phyloP scores from a whole-genome alignment of 2,113 vertebrate genomes.

The Dipodomys spectabilis region DNA sequence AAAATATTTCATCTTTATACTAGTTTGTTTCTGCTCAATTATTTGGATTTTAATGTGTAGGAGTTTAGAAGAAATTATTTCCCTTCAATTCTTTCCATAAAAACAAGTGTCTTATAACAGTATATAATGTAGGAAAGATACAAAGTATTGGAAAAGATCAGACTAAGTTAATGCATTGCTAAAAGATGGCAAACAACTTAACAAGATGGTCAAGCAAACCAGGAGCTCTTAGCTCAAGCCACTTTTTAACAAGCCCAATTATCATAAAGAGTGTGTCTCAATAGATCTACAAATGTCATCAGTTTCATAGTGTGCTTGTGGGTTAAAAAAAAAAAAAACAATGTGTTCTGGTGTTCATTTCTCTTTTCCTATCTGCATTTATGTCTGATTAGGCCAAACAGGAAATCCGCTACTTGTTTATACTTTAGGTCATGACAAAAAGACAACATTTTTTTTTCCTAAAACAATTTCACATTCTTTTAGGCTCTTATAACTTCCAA shows the following conservation, averaged over 20 bases:
- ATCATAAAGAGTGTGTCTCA: constrained; percentile 33
- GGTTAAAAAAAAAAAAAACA: neutral
- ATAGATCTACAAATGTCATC: constrained; percentile 16
- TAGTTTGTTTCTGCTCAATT: neutral
- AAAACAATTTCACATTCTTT: constrained; percentile 64
- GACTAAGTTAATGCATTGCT: neutral
- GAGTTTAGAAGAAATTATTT: constrained; percentile 1
- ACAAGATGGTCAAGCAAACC: neutral
- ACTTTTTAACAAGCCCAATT: constrained; percentile 12
- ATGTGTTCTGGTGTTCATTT: constrained; percentile 60
- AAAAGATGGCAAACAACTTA: neutral
- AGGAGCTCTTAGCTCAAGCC: neutral
- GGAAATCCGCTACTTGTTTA: constrained; percentile 74
- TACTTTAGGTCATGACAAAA: constrained; percentile 68
- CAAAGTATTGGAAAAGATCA: neutral
- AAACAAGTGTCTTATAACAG: neutral
- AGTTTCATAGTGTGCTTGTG: constrained; percentile 21
- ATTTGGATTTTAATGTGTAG: neutral
- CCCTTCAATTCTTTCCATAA: neutral
- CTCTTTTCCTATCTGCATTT: constrained; percentile 70
- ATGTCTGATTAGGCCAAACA: constrained; percentile 65
- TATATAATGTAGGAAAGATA: neutral
- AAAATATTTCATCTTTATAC: neutral
- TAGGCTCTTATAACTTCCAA: constrained; percentile 13
- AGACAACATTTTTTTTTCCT: constrained; percentile 56